Evolutionary conservation across 2,113 vertebrate genomes (phyloP), one percentile per base, ranked within the genome.

Genomic region (Gnathonemus echidnorhynchus): DNA sequence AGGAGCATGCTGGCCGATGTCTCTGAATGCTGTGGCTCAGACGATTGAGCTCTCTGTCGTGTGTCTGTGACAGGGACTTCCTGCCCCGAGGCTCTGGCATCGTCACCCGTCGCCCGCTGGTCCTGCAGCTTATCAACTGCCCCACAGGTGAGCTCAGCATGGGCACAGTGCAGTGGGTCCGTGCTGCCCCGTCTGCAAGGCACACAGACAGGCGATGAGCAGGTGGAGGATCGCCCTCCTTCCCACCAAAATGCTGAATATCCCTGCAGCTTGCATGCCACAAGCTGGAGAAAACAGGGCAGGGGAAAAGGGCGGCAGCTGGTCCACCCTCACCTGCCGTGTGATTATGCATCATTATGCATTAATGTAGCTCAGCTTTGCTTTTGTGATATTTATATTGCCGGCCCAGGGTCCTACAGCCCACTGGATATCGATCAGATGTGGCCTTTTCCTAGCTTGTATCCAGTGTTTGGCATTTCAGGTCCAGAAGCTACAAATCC

Each of bases 51-150:
- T 85, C 88, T 89, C 42, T 48, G 90, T 93, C 88, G n/a, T 0
- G 93, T 95, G 53, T 80, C 19, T 89, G 13, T 35, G 52, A 48
- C 95, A 99, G 98, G 93, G 98, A 99, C 93, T 99, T 99, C 95
- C 96, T 99, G 70, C 98, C 98, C 74, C 97, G 98, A 74, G 98
- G 98, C 88, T 99, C 98, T 92, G 98, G 98, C 83, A 99, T 99
- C 0, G 98, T 99, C 88, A 99, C 98, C 90, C 95, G 98, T 0
- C 97, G 98, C 53, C 98, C 98, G 0, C 96, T 99, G 90, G 98
- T 99, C 92, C 94, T 99, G 91, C 98, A 99, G 94, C 96, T 99
- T 91, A 97, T 98, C 56, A 98, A 96, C 87, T 93, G 96, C 89
- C 94, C 95, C 58, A 98, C 98, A 96, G 97, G 98, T 99, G 94